Base-by-base conservation (phyloP, 2,888 invertebrate genomes). In the Drosophila monieri region DNA sequence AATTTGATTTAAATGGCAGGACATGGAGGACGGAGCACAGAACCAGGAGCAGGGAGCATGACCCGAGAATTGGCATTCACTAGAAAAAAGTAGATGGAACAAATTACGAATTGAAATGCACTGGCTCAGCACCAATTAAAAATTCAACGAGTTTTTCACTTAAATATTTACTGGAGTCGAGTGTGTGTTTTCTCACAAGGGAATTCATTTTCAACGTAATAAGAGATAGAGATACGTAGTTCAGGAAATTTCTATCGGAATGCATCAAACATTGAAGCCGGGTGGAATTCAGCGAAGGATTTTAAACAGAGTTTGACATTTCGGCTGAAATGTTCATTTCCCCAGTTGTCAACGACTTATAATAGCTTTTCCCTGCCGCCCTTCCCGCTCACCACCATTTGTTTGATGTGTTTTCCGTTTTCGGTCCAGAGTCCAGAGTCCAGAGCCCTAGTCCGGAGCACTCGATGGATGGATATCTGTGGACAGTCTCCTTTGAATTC, bases 331-430 rank as follows among this genome's bases (percentile, higher is more conserved):
- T 71, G 77, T 84, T 84, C 77, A 81, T 81, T 81, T 81, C 81
- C 84, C 80, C 62, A 77, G 84, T 79, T 81, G 80, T 81, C 84
- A 84, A 74, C 77, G 60, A 74, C 73, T 80, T 80, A 77, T 81
- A 84, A 80, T 80, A 74, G 81, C 77, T 80, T 81, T 73, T 71
- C 72, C 62, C 72, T 60, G 54, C 65, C 57, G 64, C 58, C 44
- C 32, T 21, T 12, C 30, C 10, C 15, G 21, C 35, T 12, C 39
- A 27, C 23, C 30, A 4, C 53, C 66, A 60, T 74, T 80, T 76
- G 84, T 80, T 77, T 80, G 79, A 81, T 79, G 84, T 79, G 72
- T 53, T 69, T 59, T 37, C 52, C 60, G 53, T 52, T 55, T 57
- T 58, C 51, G 47, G 54, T 51, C 51, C 27, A 51, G 30, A 4